Percentiles rank a stretch among this genome's conserved stretches.
These are phyloP conservation scores for Cotesia chilonis DNA, from an alignment of 1,140 invertebrate species.

Conservation along the genomic window DNA sequence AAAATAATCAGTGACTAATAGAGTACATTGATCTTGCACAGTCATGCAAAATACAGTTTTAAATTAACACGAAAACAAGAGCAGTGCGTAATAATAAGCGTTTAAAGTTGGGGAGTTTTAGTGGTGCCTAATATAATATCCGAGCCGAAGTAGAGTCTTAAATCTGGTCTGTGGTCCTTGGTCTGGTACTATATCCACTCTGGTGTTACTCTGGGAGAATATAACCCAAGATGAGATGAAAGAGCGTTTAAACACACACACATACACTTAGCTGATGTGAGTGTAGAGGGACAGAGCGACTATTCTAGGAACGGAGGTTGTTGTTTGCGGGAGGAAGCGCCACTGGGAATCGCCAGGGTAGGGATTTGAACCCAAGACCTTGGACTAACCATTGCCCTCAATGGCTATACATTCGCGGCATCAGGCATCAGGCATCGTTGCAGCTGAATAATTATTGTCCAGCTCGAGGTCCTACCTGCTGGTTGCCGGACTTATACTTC, in stretches of 20 bases:
- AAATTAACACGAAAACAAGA: too few relatives aligned
- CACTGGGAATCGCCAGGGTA: constrained; percentile 43
- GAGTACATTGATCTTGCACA: too few relatives aligned
- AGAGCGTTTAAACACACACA: not conserved
- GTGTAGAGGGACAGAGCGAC: constrained; percentile 31
- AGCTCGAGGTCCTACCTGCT: constrained; percentile 36
- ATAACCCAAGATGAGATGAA: constrained; percentile 9
- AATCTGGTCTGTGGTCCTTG: not conserved
- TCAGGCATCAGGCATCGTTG: constrained; percentile 34
- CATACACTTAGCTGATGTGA: not conserved
- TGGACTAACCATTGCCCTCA: constrained; percentile 66
- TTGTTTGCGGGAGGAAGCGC: constrained; percentile 61
- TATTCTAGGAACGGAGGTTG: constrained; percentile 62
- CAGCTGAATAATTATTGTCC: constrained; percentile 40
- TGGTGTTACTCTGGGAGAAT: too few relatives aligned
- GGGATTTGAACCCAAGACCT: constrained; percentile 63
- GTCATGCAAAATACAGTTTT: too few relatives aligned
- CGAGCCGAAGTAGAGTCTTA: not conserved
- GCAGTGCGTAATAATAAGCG: too few relatives aligned
- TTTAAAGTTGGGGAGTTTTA: too few relatives aligned
- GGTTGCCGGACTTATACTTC: constrained; percentile 22
- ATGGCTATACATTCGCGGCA: constrained; percentile 57
- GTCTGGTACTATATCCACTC: too few relatives aligned
- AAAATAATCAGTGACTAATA: too few relatives aligned
- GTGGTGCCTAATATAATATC: too few relatives aligned